Base-by-base conservation (phyloP, 1,140 invertebrate genomes). In the Achatina immaculata region DNA sequence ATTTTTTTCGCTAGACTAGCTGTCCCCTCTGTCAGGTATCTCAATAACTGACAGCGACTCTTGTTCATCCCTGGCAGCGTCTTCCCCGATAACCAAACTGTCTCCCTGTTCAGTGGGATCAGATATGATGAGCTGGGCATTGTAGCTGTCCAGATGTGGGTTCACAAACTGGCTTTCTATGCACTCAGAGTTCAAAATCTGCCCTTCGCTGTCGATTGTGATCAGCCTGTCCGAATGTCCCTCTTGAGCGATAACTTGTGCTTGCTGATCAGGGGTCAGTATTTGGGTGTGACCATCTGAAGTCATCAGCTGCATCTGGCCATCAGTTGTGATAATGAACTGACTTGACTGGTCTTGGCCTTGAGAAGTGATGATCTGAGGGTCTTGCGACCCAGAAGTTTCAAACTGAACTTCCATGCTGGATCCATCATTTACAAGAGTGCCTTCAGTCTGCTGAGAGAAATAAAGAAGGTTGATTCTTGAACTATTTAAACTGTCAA, bases 251-350 rank as follows among this genome's bases (percentile, higher is more conserved):
- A 76, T 76, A 4, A 76, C 40, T 34, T 76, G 74, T 34, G 74
- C n/a, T 24, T 76, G 48, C 9, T 31, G 34, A 51, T 62, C 28
- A 51, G 21, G 31, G 45, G 40, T 45, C 48, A 76, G 40, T 2
- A 76, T 36, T 24, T 45, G 68, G 40, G 68, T 40, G 21, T 76
- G 48, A 36, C 74, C 74, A 62, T 55, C 74, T 62, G 74, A 40
- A 34, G 55, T 51, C 74, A 76, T 7, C 3, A 76, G 31, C 58
- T 76, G 74, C 28, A 40, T 34, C 11, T 76, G 38, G 62, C 34
- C 74, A 28, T 51, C 74, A 66, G 3, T 24, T 43, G 76, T 66
- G 2, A 66, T 68, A 36, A 78, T 78, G 43, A 73, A 73, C 62
- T 78, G 65, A 68, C 51, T 51, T 38, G 34, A 3, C 55, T 77